Base-by-base conservation (phyloP, 2,888 invertebrate genomes). In the Mantis religiosa region DNA sequence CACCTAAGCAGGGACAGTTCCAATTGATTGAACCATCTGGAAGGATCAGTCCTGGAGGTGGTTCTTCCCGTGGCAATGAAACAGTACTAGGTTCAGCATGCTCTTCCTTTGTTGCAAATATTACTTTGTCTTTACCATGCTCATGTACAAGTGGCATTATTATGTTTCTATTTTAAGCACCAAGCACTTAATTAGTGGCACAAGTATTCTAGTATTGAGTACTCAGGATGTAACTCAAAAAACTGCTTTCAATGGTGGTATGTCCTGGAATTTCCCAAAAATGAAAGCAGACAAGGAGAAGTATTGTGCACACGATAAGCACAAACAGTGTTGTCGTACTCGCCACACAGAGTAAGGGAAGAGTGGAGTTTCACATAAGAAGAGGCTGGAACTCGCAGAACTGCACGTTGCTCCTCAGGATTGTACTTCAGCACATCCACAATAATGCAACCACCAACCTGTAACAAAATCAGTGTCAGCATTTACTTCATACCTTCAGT, bases 1-100 rank as follows among this genome's bases (percentile, higher is more conserved):
- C 98, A 25, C 99, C 99, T 81, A 99, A 94, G 93, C 99, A 99
- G 0, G 99, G 99, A 92, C 99, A 99, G 92, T 97, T 97, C 99
- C 99, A 99, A 94, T 99, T 99, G 91, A 99, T 98, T 90, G 97
- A 96, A 8, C 99, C 99, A 93, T 96, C 97, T 0, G 97, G 94
- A 89, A 97, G 94, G 91, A 99, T 96, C 25, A 98, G 94, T 15
- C 98, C 98, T 84, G 97, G 96, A 89, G 96, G 95, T 1, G 96
- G 96, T 91, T 96, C 97, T 0, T 96, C 95, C 91, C 95, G 95
- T 0, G 97, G 96, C 91, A 97, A 93, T 89, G 93, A 92, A 83
- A 97, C 95, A 88, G 94, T 95, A 92, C 97, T 96, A 0, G 98
- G 97, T 54, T 93, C 93, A 2, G 95, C 93, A 92, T 98, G 96